phyloP scores from a whole-genome alignment of 2,113 vertebrate species.

The Gobius niger region DNA sequence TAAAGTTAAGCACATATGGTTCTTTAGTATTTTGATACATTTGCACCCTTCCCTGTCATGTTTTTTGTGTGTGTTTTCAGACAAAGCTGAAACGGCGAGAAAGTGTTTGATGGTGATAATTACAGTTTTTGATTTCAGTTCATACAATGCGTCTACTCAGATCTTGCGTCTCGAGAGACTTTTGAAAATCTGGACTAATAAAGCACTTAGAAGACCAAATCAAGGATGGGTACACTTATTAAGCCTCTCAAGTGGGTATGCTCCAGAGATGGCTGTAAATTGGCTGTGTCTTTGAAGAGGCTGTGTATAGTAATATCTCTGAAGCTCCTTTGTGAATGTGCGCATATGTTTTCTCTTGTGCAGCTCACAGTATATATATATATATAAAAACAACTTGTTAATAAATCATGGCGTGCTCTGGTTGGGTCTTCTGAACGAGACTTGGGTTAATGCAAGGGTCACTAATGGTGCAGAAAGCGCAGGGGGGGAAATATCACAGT shows the following conservation, averaged over 20 bases:
- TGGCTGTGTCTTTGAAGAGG: constrained; percentile 49
- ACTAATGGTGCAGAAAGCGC: constrained; percentile 49
- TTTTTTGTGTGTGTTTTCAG: constrained; percentile 34
- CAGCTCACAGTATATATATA: constrained; percentile 29
- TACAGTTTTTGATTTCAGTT: constrained; percentile 44
- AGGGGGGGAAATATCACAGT: constrained; percentile 19
- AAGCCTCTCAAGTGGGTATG: constrained; percentile 26
- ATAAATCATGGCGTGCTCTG: constrained; percentile 59
- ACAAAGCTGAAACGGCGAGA: constrained; percentile 26
- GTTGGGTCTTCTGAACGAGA: constrained; percentile 39
- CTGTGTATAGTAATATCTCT: constrained; percentile 28
- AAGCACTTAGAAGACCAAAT: constrained; percentile 51
- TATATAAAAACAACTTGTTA: constrained; percentile 25
- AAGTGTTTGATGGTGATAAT: constrained; percentile 29
- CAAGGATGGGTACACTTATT: constrained; percentile 41
- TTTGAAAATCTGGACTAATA: constrained; percentile 54
- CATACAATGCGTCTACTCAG: constrained; percentile 32
- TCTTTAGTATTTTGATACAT: background rate
- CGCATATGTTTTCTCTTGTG: constrained; percentile 36
- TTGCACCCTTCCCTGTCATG: constrained; percentile 14
- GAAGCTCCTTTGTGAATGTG: constrained; percentile 17
- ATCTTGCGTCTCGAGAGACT: constrained; percentile 44
- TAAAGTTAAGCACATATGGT: background rate
- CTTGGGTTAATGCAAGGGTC: constrained; percentile 63
- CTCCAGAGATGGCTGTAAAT: constrained; percentile 40